A percentile compares a stretch with the other conserved stretches of the same genome.
These are phyloP conservation scores for Andrena haemorrhoa DNA, from an alignment of 2,888 invertebrate genomes.

Conservation along the genomic window DNA sequence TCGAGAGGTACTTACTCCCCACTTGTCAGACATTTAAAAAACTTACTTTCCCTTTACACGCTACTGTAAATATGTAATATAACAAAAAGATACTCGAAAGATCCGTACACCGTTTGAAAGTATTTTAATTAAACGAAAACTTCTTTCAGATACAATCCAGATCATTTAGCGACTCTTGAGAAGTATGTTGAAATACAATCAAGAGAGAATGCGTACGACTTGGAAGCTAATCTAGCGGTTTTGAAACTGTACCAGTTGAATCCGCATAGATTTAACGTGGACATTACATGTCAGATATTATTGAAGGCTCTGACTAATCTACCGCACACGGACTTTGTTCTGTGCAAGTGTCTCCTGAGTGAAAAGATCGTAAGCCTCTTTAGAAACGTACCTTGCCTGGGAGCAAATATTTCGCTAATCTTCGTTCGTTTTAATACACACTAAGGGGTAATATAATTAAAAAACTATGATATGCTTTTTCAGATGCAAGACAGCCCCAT, in stretches of 20 bases:
- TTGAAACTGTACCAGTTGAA: slow-evolving; percentile 99
- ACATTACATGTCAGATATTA: slow-evolving; percentile 95
- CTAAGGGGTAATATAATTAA: not conserved
- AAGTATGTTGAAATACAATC: slow-evolving; percentile 97
- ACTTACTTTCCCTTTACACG: not conserved
- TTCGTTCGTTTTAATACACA: not conserved
- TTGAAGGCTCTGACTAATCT: slow-evolving; percentile 98
- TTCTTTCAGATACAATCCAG: slow-evolving; percentile 95
- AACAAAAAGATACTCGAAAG: not conserved
- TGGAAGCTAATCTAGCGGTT: slow-evolving; percentile 98
- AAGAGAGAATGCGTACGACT: slow-evolving; percentile 96
- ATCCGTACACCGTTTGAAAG: not conserved
- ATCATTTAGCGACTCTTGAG: slow-evolving; percentile 95
- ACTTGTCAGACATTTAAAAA: slow-evolving; percentile 16
- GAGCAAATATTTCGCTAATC: no score
- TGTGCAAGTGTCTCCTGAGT: slow-evolving; percentile 98
- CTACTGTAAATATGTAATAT: not conserved
- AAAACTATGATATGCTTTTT: not conserved
- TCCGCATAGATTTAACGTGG: slow-evolving; percentile 93
- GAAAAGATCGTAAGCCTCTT: slow-evolving; percentile 87
- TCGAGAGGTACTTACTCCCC: slow-evolving; percentile 90
- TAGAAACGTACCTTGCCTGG: not conserved
- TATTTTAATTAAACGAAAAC: slow-evolving; percentile 16
- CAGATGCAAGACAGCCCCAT: slow-evolving; percentile 95
- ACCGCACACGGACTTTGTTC: slow-evolving; percentile 98